Conservation (phyloP, 2,888 invertebrate genomes). For the Heliothis peltigera region DNA sequence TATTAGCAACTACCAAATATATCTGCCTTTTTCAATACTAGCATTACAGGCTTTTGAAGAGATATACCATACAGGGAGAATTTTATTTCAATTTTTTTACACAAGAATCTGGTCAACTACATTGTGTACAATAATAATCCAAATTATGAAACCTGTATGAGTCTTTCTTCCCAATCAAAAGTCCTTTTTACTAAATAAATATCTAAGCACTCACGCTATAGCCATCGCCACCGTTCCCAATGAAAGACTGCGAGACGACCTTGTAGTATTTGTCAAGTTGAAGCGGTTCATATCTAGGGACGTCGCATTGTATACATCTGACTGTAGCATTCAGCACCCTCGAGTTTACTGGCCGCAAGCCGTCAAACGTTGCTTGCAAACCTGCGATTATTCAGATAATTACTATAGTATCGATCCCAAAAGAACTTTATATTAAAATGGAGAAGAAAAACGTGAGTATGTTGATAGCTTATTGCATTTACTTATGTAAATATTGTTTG, state of each 20-base stretch:
- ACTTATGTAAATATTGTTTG: no score
- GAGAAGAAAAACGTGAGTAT: no score
- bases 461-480: no score
- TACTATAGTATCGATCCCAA: neutral
- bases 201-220: slow-evolving; percentile 83
- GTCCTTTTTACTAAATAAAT: neutral
- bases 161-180: neutral
- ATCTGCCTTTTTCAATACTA: slow-evolving; percentile 2
- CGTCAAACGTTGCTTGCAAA: slow-evolving; percentile 89
- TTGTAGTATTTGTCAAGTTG: slow-evolving; percentile 90
- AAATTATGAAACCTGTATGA: neutral
- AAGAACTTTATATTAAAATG: neutral
- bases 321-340: slow-evolving; percentile 89
- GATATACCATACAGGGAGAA: no score
- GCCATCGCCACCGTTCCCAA: slow-evolving; percentile 92
- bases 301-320: slow-evolving; percentile 91
- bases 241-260: slow-evolving; percentile 90
- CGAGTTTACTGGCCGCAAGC: slow-evolving; percentile 88
- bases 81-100: no score
- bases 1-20: neutral
- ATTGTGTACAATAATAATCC: no score
- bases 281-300: slow-evolving; percentile 91
- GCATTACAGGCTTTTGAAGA: neutral
- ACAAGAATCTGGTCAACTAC: neutral
- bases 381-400: slow-evolving; percentile 65